phyloP scores from a whole-genome alignment of 2,888 invertebrate genomes.

The Meteorus cinctellus region DNA sequence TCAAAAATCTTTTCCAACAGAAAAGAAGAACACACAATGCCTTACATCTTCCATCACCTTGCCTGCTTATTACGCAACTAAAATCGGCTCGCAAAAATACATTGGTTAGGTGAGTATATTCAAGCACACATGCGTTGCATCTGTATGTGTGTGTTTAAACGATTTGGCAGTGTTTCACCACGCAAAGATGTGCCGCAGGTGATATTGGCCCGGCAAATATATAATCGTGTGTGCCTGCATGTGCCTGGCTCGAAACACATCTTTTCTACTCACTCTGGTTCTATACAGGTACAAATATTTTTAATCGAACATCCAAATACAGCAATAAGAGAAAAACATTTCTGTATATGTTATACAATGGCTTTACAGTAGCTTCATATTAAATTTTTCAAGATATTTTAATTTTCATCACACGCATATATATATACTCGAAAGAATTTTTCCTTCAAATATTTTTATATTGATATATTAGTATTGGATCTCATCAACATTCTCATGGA shows the following conservation, averaged over 20 bases:
- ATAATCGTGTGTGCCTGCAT: constrained; percentile 43
- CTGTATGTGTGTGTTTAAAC: constrained; percentile 14
- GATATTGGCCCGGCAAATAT: constrained; percentile 38
- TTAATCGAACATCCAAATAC: not conserved
- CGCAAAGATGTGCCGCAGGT: constrained; percentile 46
- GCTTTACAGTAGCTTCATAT: not conserved
- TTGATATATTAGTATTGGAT: too few species aligned
- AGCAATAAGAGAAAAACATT: not conserved
- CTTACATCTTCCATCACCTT: not conserved
- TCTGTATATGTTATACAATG: not conserved
- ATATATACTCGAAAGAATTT: too few species aligned
- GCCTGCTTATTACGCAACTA: constrained; percentile 1
- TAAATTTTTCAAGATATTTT: not conserved
- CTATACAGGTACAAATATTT: not conserved
- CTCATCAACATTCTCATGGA: too few species aligned
- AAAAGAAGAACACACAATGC: constrained; percentile 4
- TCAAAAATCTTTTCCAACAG: not conserved
- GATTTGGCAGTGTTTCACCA: constrained; percentile 28
- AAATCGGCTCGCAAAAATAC: constrained; percentile 17
- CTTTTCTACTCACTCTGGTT: not conserved
- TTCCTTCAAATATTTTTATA: too few species aligned
- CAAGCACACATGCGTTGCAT: not conserved
- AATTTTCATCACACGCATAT: not conserved
- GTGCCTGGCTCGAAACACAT: constrained; percentile 42
- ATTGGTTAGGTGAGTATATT: too few species aligned